phyloP scores from a whole-genome alignment of 1,140 invertebrate genomes.

The Zaprionus africanus region DNA sequence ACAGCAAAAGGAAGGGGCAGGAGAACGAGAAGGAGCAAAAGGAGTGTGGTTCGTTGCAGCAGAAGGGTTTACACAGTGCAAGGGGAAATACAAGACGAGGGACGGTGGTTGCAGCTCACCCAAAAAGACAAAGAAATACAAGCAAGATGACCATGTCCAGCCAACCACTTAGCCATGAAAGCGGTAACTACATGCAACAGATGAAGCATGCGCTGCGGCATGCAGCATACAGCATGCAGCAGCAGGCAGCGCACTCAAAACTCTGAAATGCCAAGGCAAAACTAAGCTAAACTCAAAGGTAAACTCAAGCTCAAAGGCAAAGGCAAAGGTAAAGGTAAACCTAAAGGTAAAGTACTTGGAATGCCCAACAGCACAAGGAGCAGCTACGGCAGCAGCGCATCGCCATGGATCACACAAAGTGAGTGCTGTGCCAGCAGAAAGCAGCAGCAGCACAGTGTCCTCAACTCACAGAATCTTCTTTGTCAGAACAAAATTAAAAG shows the following conservation, averaged over 20 bases:
- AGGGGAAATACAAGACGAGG: slow-evolving; percentile 10
- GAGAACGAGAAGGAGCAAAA: slow-evolving; percentile 28
- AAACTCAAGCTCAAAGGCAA: slow-evolving; percentile 37
- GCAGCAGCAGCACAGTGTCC: slow-evolving; percentile 36
- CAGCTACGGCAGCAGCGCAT: slow-evolving; percentile 60
- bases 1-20: slow-evolving; percentile 66
- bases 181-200: slow-evolving; percentile 82
- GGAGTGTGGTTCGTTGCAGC: slow-evolving; percentile 6
- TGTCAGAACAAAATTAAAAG: not conserved
- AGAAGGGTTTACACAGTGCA: not conserved
- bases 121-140: slow-evolving; percentile 43
- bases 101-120: slow-evolving; percentile 22
- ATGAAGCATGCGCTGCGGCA: slow-evolving; percentile 79
- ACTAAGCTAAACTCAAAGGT: slow-evolving; percentile 46
- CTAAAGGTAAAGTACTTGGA: slow-evolving; percentile 69
- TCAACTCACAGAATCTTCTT: not conserved
- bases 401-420: slow-evolving; percentile 74
- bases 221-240: slow-evolving; percentile 68
- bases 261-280: slow-evolving; percentile 60
- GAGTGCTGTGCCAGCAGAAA: slow-evolving; percentile 55
- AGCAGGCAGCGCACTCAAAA: slow-evolving; percentile 42
- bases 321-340: slow-evolving; percentile 49
- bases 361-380: slow-evolving; percentile 53
- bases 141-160: slow-evolving; percentile 77
- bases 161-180: slow-evolving; percentile 82